phyloP scores from a whole-genome alignment of 2,797 vertebrate genomes.

The Microhierax caerulescens region DNA sequence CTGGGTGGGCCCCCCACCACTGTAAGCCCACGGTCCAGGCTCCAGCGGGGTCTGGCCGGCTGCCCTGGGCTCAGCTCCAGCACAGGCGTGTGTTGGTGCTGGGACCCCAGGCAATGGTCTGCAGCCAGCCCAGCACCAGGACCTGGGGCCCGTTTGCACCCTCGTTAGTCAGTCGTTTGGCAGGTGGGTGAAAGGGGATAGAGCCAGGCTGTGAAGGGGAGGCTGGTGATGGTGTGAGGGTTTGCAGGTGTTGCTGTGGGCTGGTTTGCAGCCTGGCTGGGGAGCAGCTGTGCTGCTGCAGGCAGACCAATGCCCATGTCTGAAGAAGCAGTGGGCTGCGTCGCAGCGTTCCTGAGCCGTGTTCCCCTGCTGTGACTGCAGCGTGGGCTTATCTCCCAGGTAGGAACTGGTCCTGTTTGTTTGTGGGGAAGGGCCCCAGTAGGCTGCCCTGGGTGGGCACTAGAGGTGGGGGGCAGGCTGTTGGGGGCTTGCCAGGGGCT shows the following conservation, averaged over 20 bases:
- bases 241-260: neutral
- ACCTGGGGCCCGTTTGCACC: neutral
- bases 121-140: neutral
- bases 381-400: neutral
- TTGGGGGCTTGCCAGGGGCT: fast-evolving
- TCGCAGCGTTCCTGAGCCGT: fast-evolving
- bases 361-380: neutral
- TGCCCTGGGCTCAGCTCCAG: neutral
- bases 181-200: neutral
- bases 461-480: neutral
- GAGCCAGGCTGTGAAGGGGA: neutral
- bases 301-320: fast-evolving
- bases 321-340: fast-evolving
- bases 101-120: fast-evolving
- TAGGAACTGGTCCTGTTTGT: neutral
- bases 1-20: fast-evolving
- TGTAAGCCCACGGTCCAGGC: fast-evolving
- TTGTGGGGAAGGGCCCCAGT: fast-evolving
- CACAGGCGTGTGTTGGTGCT: fast-evolving
- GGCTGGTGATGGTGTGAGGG: fast-evolving
- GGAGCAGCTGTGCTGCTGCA: neutral
- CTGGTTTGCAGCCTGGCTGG: neutral
- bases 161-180: fast-evolving
- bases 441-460: neutral
- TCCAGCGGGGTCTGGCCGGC: neutral